Percentiles rank a stretch among this genome's conserved stretches.
Conservation (phyloP, 2,888 invertebrate genomes). For the Cybosia mesomella region DNA sequence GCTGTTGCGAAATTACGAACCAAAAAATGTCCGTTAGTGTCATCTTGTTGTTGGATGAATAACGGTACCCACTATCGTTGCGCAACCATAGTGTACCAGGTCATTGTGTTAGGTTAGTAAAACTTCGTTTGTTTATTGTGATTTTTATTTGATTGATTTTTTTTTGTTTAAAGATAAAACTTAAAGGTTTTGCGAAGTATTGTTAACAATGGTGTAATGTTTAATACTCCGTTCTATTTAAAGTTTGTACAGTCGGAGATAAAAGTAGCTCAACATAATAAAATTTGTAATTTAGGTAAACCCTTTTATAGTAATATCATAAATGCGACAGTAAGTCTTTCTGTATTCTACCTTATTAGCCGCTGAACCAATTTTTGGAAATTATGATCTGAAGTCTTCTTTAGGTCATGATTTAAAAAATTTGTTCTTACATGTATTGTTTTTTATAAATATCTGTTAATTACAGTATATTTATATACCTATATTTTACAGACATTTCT, state of each 20-base stretch:
- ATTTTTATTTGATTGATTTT: background rate
- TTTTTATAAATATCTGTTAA: no score
- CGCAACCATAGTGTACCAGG: conserved; percentile 36
- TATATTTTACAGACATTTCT: no score
- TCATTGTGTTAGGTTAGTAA: conserved; percentile 25
- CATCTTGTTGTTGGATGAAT: conserved; percentile 20
- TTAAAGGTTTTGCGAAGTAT: background rate
- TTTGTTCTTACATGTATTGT: no score
- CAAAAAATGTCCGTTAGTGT: conserved; percentile 27
- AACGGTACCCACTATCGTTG: conserved; percentile 28
- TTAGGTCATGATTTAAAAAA: no score
- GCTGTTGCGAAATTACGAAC: conserved; percentile 34
- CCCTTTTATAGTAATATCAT: no score
- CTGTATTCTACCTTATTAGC: no score
- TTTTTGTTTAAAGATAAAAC: background rate
- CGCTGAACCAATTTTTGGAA: no score
- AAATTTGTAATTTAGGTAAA: no score
- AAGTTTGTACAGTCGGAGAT: background rate
- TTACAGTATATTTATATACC: no score
- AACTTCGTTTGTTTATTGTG: conserved; percentile 24
- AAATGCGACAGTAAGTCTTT: no score
- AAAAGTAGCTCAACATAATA: background rate
- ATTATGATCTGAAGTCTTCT: no score
- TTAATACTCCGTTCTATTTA: background rate
- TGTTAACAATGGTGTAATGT: background rate